A percentile compares a stretch with the other conserved stretches of the same genome.
Evolutionary conservation across 2,888 invertebrate genomes (phyloP).

Genomic region (Calliphora vomitoria): DNA sequence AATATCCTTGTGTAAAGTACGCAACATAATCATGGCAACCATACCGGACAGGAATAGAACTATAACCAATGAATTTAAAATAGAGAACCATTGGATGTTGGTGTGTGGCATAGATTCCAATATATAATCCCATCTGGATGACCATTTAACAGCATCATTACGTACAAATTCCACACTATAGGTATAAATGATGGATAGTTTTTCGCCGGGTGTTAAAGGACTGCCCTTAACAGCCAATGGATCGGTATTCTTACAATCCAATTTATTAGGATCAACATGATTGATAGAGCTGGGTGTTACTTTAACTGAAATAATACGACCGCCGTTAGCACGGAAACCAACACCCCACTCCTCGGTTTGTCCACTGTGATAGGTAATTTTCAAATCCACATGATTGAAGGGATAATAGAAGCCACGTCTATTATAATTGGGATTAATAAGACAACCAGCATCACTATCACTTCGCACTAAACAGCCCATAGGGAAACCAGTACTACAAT

Average conservation of each 20-base stretch:
- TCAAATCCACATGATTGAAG: conserved; percentile 98
- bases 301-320: conserved; percentile 94
- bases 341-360: conserved; percentile 94
- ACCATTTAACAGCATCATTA: conserved; percentile 97
- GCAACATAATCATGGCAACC: conserved; percentile 99
- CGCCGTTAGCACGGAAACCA: conserved; percentile 91
- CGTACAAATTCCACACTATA: conserved; percentile 93
- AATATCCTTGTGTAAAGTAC: conserved; percentile 99
- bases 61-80: conserved; percentile 98
- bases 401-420: conserved; percentile 93
- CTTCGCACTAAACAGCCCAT: conserved; percentile 95
- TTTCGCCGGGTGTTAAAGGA: conserved; percentile 85
- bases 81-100: conserved; percentile 99
- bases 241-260: conserved; percentile 86
- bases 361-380: conserved; percentile 96
- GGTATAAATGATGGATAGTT: conserved; percentile 91
- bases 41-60: conserved; percentile 98
- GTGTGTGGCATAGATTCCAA: conserved; percentile 99
- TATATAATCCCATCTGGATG: conserved; percentile 99
- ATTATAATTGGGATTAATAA: conserved; percentile 86
- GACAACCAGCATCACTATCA: conserved; percentile 86
- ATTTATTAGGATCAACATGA: conserved; percentile 85
- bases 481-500: conserved; percentile 98
- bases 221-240: conserved; percentile 90
- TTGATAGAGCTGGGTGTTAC: conserved; percentile 87